Percentiles rank a stretch among this genome's conserved stretches.
These are phyloP conservation scores for Himalopsyche anomala DNA, from an alignment of 2,888 invertebrate genomes.

Conservation along the genomic window DNA sequence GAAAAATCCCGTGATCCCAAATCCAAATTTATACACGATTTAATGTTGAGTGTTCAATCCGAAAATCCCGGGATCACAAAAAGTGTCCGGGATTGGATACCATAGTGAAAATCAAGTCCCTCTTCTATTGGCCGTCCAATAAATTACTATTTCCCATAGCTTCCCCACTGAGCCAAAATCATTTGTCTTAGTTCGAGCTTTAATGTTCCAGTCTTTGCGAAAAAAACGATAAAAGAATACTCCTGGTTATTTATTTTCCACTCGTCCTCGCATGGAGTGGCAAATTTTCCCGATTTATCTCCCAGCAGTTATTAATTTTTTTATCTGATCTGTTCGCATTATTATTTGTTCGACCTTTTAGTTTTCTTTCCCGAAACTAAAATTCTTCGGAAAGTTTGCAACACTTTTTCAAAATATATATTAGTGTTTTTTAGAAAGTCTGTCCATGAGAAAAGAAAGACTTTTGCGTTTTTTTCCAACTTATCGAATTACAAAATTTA, in stretches of 20 bases:
- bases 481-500: too few species aligned
- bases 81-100: too few species aligned
- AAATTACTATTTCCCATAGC: slow-evolving; percentile 28
- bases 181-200: slow-evolving; percentile 48
- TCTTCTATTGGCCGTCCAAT: slow-evolving; percentile 31
- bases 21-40: too few species aligned
- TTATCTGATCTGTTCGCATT: slow-evolving; percentile 31
- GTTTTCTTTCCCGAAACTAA: not conserved
- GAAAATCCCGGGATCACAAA: too few species aligned
- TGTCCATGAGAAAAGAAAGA: too few species aligned
- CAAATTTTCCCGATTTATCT: slow-evolving; percentile 23
- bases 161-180: slow-evolving; percentile 25
- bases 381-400: not conserved
- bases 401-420: too few species aligned
- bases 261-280: slow-evolving; percentile 28
- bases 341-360: slow-evolving; percentile 24
- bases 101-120: not conserved
- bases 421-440: too few species aligned
- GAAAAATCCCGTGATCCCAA: too few species aligned
- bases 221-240: slow-evolving; percentile 44
- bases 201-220: slow-evolving; percentile 30
- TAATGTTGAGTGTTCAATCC: too few species aligned
- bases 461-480: too few species aligned
- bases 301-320: slow-evolving; percentile 19
- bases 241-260: slow-evolving; percentile 44